Evolutionary conservation across 53 echinoderm and acorn worm species (phyloP), one percentile per base, ranked within the genome.

Genomic region (Actinopyga echinites): DNA sequence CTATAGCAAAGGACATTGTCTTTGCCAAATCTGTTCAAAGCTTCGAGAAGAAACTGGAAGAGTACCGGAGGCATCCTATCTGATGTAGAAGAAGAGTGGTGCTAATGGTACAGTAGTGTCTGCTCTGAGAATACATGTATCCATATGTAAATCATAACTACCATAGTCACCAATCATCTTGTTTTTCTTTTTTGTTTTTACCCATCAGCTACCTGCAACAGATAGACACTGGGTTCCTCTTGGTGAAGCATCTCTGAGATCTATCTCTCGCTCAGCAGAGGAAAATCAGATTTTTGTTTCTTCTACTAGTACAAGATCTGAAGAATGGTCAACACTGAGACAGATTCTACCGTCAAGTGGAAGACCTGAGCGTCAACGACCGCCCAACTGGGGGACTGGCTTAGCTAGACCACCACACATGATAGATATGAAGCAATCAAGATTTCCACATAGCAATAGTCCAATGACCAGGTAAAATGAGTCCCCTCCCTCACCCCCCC

Each of bases 351-450:
- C 97, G 55, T 96, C 97, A 20, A 73, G 67, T 53, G 97, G 97
- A 29, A 85, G 92, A 80, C 79, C 97, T 0, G 25, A 83, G 23
- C 85, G 86, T 21, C 63, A 49, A 19, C 68, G 93, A 56, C 97
- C 97, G n/a, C 92, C 93, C 0, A 96, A 96, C 83, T 96, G 97
- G 97, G 97, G 97, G 2, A 94, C 97, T 19, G 93, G 91, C 8
- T 30, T 80, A n/a, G 86, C 92, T 22, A 53, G 67, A 30, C 92
- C 94, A 21, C 97, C 97, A 7, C 29, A 66, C 8, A 90, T 92
- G 92, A 82, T 84, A 6, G 66, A 79, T 54, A 37, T 56, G 25
- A 93, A 90, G 69, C 93, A 96, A 84, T 80, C 79, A 4, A 83
- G 97, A 61, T 92, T 93, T 62, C 97, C 97, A 6, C 97, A 96